A percentile compares a stretch with the other conserved stretches of the same genome.
Conservation (phyloP, 2,113 vertebrate species). For the Xerus inauris region DNA sequence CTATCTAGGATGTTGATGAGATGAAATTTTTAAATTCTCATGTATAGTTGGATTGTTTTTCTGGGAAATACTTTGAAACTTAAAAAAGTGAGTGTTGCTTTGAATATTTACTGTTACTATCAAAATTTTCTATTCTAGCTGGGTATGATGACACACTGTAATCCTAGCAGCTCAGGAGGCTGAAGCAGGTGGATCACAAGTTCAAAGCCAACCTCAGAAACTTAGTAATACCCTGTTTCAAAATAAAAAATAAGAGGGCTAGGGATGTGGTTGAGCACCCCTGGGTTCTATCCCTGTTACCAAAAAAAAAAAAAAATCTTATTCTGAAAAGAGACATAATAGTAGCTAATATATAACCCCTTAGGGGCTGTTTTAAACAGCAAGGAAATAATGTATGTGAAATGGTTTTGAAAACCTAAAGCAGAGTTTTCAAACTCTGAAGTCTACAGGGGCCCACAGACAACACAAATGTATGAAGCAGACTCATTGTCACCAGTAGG, state of each 20-base stretch:
- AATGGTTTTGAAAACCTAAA: slow-evolving; percentile 37
- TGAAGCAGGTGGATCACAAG: too few relatives aligned
- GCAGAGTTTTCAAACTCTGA: background rate
- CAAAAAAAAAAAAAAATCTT: background rate
- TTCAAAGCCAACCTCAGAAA: too few relatives aligned
- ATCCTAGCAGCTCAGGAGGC: too few relatives aligned
- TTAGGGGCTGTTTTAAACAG: background rate
- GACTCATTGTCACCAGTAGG: background rate
- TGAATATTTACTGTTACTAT: background rate
- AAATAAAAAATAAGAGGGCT: too few relatives aligned
- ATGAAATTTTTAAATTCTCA: background rate
- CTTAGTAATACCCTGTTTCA: too few relatives aligned
- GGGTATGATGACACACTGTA: too few relatives aligned
- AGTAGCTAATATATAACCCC: background rate
- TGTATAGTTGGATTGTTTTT: background rate
- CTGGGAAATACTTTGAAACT: background rate
- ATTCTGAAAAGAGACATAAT: background rate
- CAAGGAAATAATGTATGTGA: background rate
- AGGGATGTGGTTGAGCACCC: too few relatives aligned
- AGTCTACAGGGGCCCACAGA: background rate
- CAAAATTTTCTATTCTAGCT: background rate
- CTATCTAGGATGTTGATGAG: background rate
- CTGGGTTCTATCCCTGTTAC: too few relatives aligned
- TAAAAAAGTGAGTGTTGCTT: background rate
- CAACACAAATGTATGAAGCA: background rate